Percentiles rank a stretch among this genome's conserved stretches.
Conservation (phyloP, 1,140 invertebrate genomes). For the Chymomyza costata region DNA sequence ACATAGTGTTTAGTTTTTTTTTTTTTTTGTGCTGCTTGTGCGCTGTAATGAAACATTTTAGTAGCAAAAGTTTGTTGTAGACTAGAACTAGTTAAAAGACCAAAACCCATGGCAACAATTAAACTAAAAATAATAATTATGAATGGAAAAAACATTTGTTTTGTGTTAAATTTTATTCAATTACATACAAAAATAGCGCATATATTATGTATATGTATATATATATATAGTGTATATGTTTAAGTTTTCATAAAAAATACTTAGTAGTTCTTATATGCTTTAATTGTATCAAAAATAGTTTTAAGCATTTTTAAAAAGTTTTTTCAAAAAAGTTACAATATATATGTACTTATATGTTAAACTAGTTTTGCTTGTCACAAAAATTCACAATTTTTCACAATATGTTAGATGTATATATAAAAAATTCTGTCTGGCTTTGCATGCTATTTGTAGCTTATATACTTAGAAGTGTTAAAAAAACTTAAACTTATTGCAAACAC, state of each 20-base stretch:
- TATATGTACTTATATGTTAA: slow-evolving; percentile 15
- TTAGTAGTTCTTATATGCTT: slow-evolving; percentile 39
- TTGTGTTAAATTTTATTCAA: slow-evolving; percentile 54
- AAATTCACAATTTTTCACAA: too few species aligned
- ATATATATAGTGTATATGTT: slow-evolving; percentile 28
- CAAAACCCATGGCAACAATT: too few species aligned
- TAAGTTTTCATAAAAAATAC: slow-evolving; percentile 60
- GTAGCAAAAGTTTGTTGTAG: slow-evolving; percentile 34
- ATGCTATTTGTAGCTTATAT: too few species aligned
- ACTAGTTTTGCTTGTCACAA: too few species aligned
- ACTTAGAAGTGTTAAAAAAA: too few species aligned
- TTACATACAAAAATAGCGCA: slow-evolving; percentile 62
- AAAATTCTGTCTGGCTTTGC: too few species aligned
- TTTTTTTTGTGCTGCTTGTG: slow-evolving; percentile 18
- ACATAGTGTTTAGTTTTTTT: too few species aligned
- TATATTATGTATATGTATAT: slow-evolving; percentile 37
- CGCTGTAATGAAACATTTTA: slow-evolving; percentile 67
- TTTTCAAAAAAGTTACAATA: slow-evolving; percentile 45
- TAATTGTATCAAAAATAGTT: slow-evolving; percentile 54
- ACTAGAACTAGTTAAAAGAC: slow-evolving; percentile 39
- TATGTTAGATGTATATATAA: too few species aligned
- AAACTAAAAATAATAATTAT: too few species aligned
- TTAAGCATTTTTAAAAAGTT: too few species aligned
- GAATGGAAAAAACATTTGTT: too few species aligned
- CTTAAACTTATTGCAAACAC: too few species aligned